Evolutionary conservation across 2,113 vertebrate species (phyloP), one percentile per base, ranked within the genome.

Genomic region (Patagioenas fasciata): DNA sequence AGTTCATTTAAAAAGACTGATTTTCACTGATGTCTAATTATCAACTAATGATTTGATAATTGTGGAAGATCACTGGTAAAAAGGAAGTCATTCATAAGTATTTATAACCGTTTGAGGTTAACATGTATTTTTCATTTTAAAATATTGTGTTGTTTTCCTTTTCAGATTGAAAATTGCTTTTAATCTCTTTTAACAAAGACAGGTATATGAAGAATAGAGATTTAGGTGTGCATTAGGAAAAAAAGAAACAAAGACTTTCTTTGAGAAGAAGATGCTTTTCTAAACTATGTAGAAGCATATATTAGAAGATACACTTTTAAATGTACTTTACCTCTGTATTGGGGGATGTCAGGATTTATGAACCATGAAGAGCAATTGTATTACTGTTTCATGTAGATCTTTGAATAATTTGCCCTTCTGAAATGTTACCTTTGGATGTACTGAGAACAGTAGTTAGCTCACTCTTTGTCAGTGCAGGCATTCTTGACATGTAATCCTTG

Each of bases 311-410:
- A 80, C 85, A 79, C 93, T 95, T 90, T 67, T 74, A 73, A 92
- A 50, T 48, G 13, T 71, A 85, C 23, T 9, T 74, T 64, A 57
- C 26, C 42, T 81, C 47, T 94, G 34, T 62, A 61, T 5, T 51
- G 34, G 34, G 26, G n/a, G 13, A 77, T 91, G 79, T 77, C 26
- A 90, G 34, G 62, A 74, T 96, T 94, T 95, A 92, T 81, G 80
- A 88, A 67, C 17, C 19, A 83, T 34, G 31, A 93, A 95, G 89
- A 92, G 50, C 47, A 65, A 88, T 60, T 62, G 12, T 32, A 77
- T 57, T 91, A 38, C 32, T 69, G 19, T 89, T 90, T 86, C 66
- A 17, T 94, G 85, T 69, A 81, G 44, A 44, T 61, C 81, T 91
- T 48, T 28, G 18, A 89, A 89, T 69, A 88, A 77, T 80, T 73